These are phyloP conservation scores for Furcifer pardalis DNA, from an alignment of 2,797 vertebrate genomes.

Conservation along the genomic window DNA sequence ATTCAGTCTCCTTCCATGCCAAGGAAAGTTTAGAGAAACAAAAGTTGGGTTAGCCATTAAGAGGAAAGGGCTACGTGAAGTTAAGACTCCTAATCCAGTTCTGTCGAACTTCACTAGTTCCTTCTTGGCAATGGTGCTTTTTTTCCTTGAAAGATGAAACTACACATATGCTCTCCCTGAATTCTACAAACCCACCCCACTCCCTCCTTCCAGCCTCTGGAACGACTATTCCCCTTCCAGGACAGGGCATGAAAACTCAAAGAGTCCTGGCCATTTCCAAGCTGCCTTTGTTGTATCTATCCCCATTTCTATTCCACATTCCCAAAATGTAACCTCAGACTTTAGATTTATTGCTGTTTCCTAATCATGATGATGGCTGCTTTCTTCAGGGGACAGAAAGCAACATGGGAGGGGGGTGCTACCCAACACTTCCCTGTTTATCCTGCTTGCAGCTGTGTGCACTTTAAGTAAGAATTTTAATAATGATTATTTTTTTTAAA, in stretches of 20 bases:
- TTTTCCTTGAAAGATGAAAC: neutral
- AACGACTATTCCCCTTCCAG: neutral
- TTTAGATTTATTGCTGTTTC: neutral
- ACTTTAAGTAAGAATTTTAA: constrained; percentile 12
- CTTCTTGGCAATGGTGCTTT: constrained; percentile 12
- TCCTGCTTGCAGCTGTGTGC: neutral
- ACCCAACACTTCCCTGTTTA: neutral
- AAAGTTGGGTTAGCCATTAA: neutral
- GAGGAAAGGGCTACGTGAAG: constrained; percentile 7
- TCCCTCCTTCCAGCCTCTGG: neutral
- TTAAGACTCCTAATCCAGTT: neutral
- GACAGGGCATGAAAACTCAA: neutral
- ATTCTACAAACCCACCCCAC: no score
- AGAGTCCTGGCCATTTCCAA: neutral
- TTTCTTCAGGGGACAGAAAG: neutral
- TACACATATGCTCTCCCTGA: neutral
- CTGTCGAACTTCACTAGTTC: neutral
- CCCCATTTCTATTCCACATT: neutral
- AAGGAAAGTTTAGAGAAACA: neutral
- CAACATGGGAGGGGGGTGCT: neutral
- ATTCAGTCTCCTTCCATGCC: neutral
- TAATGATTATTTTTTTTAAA: neutral
- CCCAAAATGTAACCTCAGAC: neutral
- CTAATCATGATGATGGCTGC: neutral
- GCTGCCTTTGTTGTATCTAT: neutral